Evolutionary conservation across 2,888 invertebrate genomes (phyloP).

Genomic region (Ophion costatus): DNA sequence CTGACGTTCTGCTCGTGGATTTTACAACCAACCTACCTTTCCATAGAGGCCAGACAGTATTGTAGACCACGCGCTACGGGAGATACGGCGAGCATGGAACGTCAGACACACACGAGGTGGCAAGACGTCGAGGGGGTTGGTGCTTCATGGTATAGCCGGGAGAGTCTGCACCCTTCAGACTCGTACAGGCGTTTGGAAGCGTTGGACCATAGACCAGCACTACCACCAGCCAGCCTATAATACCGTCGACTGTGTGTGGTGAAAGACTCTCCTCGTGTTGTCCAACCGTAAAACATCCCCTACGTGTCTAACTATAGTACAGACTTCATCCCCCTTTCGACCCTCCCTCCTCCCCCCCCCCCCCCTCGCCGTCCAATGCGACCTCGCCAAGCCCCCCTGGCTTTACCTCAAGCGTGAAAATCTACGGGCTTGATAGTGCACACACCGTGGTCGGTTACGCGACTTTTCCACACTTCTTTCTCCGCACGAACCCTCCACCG

Average conservation of each 20-base stretch:
- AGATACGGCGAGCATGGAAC: not conserved
- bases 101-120: constrained; percentile 14
- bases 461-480: constrained; percentile 51
- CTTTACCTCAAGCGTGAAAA: not conserved
- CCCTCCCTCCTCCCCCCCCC: not conserved
- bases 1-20: constrained; percentile 70
- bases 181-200: constrained; percentile 18
- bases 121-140: not conserved
- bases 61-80: constrained; percentile 66
- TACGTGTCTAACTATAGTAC: constrained; percentile 37
- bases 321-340: constrained; percentile 32
- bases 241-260: not conserved
- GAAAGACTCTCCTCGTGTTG: constrained; percentile 31
- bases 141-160: not conserved
- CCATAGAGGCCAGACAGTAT: constrained; percentile 53
- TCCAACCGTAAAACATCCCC: constrained; percentile 59
- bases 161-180: constrained; percentile 9
- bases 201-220: constrained; percentile 46
- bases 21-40: constrained; percentile 69
- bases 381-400: not conserved
- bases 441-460: constrained; percentile 32
- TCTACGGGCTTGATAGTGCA: constrained; percentile 20
- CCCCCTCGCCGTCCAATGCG: not conserved
- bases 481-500: constrained; percentile 12
- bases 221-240: constrained; percentile 33